phyloP scores from a whole-genome alignment of 2,797 vertebrate species.

The Pseudotriccus pelzelni region DNA sequence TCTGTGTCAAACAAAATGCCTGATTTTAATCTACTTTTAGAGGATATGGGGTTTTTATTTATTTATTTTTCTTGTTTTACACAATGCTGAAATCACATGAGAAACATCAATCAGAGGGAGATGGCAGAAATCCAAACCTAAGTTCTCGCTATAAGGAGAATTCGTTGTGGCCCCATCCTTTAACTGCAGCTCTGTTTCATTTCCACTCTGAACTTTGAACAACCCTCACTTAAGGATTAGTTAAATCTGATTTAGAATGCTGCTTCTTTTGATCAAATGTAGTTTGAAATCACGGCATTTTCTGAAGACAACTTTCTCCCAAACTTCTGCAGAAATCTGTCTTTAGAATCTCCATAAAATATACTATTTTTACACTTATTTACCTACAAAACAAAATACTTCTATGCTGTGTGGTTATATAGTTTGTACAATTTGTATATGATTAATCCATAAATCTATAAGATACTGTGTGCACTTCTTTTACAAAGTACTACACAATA shows the following conservation, averaged over 20 bases:
- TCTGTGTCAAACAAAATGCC: neutral
- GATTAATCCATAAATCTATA: neutral
- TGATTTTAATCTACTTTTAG: fast-evolving
- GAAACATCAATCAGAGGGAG: neutral
- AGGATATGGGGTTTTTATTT: fast-evolving
- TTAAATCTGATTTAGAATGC: neutral
- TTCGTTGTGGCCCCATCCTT: neutral
- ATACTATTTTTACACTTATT: neutral
- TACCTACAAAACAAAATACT: neutral
- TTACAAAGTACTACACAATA: neutral
- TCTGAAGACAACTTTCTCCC: neutral
- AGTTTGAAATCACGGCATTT: neutral
- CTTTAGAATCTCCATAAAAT: neutral
- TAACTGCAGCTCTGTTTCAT: neutral
- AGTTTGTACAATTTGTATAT: neutral
- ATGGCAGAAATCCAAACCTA: neutral
- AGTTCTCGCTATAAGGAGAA: neutral
- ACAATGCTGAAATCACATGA: neutral
- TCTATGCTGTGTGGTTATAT: neutral
- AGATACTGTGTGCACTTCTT: neutral
- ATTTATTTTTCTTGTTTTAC: neutral
- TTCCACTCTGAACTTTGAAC: neutral
- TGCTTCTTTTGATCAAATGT: neutral
- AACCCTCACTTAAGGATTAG: neutral
- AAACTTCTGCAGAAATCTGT: neutral